Percentiles rank a stretch among this genome's conserved stretches.
These are phyloP conservation scores for Pristionchus pacificus DNA, from an alignment of 1,140 invertebrate genomes.

Conservation along the genomic window DNA sequence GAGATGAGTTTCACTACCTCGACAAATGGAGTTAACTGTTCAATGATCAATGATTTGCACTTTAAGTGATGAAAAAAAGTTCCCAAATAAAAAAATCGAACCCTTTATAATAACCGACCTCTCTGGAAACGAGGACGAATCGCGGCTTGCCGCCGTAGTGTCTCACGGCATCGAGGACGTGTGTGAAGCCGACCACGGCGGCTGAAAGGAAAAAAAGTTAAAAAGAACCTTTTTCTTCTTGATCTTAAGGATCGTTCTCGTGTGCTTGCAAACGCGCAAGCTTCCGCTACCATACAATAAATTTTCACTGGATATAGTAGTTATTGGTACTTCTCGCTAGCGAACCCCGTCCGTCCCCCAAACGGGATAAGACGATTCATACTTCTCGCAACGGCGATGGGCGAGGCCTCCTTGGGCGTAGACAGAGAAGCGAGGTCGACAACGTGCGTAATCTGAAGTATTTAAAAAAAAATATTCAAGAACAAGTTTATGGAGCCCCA, in stretches of 20 bases:
- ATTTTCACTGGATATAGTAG: too few species aligned
- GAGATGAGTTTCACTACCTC: too few species aligned
- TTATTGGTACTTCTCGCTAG: too few species aligned
- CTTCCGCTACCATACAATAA: neutral
- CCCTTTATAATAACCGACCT: too few species aligned
- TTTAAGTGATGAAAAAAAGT: too few species aligned
- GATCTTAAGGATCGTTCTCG: neutral
- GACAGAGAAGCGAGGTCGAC: neutral
- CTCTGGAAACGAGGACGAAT: neutral
- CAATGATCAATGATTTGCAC: too few species aligned
- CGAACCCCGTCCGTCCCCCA: too few species aligned
- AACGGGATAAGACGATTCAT: neutral
- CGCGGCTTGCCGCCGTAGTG: neutral
- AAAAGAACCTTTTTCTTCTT: neutral
- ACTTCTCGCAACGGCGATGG: neutral
- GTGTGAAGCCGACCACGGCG: neutral
- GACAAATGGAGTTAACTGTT: too few species aligned
- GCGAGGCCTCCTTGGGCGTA: neutral
- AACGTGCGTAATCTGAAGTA: neutral
- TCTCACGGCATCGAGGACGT: neutral
- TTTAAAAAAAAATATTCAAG: neutral
- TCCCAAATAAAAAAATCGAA: too few species aligned
- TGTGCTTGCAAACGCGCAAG: neutral
- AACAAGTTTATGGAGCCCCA: too few species aligned
- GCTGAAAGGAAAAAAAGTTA: neutral